Percentiles rank a stretch among this genome's conserved stretches.
These are phyloP conservation scores for Ophion costatus DNA, from an alignment of 2,888 invertebrate species.

Conservation along the genomic window DNA sequence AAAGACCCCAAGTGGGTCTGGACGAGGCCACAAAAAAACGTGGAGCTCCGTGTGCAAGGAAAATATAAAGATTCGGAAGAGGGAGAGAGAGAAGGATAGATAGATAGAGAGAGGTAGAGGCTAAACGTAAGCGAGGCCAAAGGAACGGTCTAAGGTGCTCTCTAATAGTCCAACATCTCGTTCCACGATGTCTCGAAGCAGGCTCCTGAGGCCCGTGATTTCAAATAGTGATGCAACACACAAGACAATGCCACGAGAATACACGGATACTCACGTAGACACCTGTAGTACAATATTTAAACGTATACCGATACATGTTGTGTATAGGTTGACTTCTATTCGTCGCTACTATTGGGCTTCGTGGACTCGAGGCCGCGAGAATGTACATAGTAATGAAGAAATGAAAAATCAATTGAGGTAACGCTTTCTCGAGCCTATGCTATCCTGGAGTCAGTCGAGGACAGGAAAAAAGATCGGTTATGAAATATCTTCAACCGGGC, in stretches of 20 bases:
- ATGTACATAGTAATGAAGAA: conserved; percentile 23
- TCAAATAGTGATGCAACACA: conserved; percentile 53
- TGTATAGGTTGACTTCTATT: not conserved
- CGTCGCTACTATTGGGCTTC: conserved; percentile 6
- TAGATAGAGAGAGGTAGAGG: conserved; percentile 23
- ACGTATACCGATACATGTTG: not conserved
- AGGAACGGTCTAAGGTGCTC: conserved; percentile 47
- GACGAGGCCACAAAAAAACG: not conserved
- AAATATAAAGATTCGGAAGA: not conserved
- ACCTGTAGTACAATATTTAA: conserved; percentile 18
- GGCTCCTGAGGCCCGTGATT: conserved; percentile 45
- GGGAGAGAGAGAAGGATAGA: conserved; percentile 17
- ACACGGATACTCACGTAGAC: not conserved
- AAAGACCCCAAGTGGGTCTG: not conserved
- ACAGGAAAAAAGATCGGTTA: not conserved
- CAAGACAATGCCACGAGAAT: conserved; percentile 53
- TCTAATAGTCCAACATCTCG: conserved; percentile 43
- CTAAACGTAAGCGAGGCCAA: conserved; percentile 65
- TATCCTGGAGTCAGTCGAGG: not conserved
- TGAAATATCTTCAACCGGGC: not conserved
- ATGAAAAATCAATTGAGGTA: not conserved
- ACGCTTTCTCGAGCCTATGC: not conserved
- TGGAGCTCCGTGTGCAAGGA: not conserved
- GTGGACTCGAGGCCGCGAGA: not conserved
- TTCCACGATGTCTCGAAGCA: conserved; percentile 35